Evolutionary conservation across 2,113 vertebrate species (phyloP).

Genomic region (Tonatia bakeri): DNA sequence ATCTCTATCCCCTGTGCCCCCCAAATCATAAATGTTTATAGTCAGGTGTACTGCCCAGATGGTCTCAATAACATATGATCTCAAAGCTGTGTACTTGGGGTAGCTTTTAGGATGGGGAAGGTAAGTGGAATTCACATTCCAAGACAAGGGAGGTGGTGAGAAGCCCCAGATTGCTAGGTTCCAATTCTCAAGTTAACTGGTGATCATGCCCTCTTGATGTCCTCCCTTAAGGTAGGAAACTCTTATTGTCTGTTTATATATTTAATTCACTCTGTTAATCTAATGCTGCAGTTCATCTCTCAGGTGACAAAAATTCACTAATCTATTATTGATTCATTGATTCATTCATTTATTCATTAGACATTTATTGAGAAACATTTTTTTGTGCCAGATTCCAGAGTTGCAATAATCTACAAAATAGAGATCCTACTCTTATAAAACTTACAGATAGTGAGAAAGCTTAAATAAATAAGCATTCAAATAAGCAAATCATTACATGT

Average conservation of each 20-base stretch:
- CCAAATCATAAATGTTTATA: neutral
- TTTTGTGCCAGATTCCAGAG: neutral
- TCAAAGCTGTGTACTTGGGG: neutral
- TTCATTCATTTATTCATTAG: neutral
- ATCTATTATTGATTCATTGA: neutral
- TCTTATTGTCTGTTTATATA: neutral
- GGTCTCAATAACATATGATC: neutral
- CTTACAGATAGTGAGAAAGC: neutral
- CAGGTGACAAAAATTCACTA: neutral
- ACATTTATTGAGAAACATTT: neutral
- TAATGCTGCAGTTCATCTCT: neutral
- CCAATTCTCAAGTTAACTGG: neutral
- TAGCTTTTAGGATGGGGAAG: neutral
- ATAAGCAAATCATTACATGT: neutral
- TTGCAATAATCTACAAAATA: neutral
- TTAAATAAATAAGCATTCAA: neutral
- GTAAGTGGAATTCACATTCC: neutral
- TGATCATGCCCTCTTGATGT: neutral
- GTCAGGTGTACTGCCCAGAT: neutral
- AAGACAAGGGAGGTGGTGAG: neutral
- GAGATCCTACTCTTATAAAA: neutral
- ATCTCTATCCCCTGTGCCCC: neutral
- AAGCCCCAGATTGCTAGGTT: neutral
- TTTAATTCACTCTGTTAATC: neutral
- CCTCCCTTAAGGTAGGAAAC: neutral